phyloP scores from a whole-genome alignment of 2,888 invertebrate genomes.

The Plutella xylostella region DNA sequence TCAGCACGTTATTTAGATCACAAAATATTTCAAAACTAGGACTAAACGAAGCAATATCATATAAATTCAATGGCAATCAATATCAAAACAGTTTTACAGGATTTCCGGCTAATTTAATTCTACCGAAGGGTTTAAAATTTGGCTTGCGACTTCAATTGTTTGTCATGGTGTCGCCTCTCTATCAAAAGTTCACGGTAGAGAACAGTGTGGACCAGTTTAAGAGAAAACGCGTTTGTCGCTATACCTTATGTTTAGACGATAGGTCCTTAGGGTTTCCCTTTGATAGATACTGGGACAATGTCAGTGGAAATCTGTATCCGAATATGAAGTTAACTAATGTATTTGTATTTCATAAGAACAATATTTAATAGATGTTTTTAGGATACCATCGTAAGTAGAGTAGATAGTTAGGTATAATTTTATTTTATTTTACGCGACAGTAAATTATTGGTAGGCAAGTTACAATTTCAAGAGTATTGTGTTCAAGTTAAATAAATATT shows the following conservation, averaged over 20 bases:
- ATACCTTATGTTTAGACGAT: conserved; percentile 40
- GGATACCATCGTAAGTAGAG: no score
- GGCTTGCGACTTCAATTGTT: conserved; percentile 51
- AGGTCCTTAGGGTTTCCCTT: conserved; percentile 72
- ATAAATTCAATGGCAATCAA: not conserved
- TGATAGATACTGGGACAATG: conserved; percentile 64
- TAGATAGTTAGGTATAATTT: no score
- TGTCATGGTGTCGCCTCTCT: conserved; percentile 34
- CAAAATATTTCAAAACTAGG: not conserved
- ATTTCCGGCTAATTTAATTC: conserved; percentile 22
- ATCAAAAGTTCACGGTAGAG: not conserved
- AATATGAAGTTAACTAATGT: conserved; percentile 68
- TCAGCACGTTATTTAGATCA: not conserved
- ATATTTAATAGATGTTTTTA: no score
- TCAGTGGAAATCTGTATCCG: conserved; percentile 56
- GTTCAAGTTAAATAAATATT: no score
- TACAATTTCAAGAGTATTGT: no score
- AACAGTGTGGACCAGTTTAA: conserved; percentile 3
- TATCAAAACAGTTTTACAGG: not conserved
- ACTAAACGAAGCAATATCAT: not conserved
- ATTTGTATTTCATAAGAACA: conserved; percentile 58
- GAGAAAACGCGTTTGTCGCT: conserved; percentile 31
- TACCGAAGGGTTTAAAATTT: conserved; percentile 61
- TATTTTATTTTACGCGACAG: no score
- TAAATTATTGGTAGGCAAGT: no score